Base-by-base conservation (phyloP, 2,797 vertebrate genomes). In the Coregonus ussuriensis region DNA sequence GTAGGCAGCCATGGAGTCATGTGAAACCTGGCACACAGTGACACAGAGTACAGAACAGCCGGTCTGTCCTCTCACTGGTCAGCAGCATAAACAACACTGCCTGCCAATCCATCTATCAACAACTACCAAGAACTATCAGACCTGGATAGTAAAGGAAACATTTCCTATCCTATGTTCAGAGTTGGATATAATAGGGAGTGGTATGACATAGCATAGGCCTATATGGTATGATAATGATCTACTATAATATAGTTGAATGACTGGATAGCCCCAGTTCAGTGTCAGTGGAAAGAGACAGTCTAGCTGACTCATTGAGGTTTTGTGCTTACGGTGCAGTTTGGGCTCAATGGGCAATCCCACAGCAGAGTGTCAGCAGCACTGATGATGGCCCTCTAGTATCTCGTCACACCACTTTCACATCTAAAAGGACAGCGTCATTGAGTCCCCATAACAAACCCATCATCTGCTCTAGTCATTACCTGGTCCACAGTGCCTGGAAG, bases 281-380 rank as follows among this genome's bases (percentile, higher is more conserved):
- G 80, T 79, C 82, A 77, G 79, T 31, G 79, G 69, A 51, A 82
- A 6, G 74, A 3, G 59, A 21, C 11, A 18, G 52, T 87, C 91
- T 78, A 3, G 91, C 87, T 91, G 90, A 91, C 89, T 87, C 86
- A 59, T 65, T 21, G 35, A 81, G 76, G 81, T 74, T 25, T 80
- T 85, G 74, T 87, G 91, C 87, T 83, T 85, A 90, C 52, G 21
- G 63, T 53, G 81, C 82, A 78, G 76, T 74, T 16, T 62, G 76
- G 71, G 72, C 77, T 51, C 70, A 84, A 81, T 25, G 70, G 85
- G 78, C 78, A 66, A 71, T 77, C 21, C 81, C 71, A 35, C 59
- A 81, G 85, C 83, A 85, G 79, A 83, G 78, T 75, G 72, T 79
- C 81, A 80, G 67, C 81, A 84, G 82, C 41, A 78, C 75, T 78